Evolutionary conservation across 2,113 vertebrate genomes (phyloP).

Genomic region (Calidris pygmaea): DNA sequence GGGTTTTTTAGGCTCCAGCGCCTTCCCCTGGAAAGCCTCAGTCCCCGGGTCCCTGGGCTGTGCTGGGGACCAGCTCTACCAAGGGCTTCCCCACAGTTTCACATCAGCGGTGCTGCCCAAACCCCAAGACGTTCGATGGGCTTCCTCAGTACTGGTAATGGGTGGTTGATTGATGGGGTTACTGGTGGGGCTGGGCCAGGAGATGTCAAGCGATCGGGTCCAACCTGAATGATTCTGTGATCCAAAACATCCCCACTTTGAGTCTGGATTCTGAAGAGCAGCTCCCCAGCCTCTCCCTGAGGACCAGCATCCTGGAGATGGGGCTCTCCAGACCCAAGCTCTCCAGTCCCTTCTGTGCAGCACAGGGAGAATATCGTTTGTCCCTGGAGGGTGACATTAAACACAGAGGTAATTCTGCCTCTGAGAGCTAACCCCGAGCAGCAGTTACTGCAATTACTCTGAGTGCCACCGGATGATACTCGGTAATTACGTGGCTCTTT

Average conservation of each 20-base stretch:
- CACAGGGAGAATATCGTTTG: background rate
- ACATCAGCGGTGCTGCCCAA: background rate
- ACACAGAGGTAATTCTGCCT: background rate
- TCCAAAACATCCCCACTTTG: accelerated
- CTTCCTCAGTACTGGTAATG: background rate
- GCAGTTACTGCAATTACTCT: background rate
- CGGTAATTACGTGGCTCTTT: background rate
- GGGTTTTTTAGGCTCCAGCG: background rate
- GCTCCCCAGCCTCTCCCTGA: background rate
- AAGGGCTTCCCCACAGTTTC: background rate
- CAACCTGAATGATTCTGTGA: background rate
- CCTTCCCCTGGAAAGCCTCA: background rate
- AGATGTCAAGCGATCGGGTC: background rate
- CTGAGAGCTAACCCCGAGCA: background rate
- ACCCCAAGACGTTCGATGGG: accelerated
- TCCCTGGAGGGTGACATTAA: background rate
- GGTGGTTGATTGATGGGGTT: no score
- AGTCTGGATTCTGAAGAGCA: background rate
- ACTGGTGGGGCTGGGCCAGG: background rate
- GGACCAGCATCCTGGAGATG: background rate
- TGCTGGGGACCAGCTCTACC: background rate
- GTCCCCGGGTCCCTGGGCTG: background rate
- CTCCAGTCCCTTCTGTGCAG: background rate
- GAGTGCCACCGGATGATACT: slow-evolving; percentile 11
- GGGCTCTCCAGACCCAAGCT: background rate